Conservation (phyloP, 1,140 invertebrate species). For the Drosophila aff. region DNA sequence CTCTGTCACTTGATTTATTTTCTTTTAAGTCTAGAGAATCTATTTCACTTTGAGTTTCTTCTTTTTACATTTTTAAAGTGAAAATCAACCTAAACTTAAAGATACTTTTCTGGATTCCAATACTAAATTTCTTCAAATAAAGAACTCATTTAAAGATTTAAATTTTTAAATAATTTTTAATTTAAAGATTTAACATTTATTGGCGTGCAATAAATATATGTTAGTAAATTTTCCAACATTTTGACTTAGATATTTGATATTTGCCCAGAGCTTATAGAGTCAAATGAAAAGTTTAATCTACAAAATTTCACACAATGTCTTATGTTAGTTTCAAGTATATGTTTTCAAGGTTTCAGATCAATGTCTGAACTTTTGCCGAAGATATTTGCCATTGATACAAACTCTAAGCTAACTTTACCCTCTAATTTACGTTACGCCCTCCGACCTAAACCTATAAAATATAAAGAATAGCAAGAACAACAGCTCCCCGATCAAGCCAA, state of each 20-base stretch:
- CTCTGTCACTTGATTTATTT: background rate
- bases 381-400: background rate
- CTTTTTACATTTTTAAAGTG: background rate
- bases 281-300: background rate
- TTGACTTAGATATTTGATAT: background rate
- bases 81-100: background rate
- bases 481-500: constrained; percentile 13
- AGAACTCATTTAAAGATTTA: background rate
- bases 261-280: background rate
- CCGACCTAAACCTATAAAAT: background rate
- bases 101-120: background rate
- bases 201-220: too few relatives aligned
- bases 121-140: background rate
- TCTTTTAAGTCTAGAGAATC: background rate
- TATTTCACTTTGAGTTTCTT: background rate
- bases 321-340: background rate
- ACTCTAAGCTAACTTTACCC: background rate
- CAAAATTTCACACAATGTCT: background rate
- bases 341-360: background rate
- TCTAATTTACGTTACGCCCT: background rate
- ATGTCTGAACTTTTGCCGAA: background rate
- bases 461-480: background rate
- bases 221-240: background rate
- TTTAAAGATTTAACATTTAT: too few relatives aligned
- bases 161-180: too few relatives aligned